Evolutionary conservation across 2,113 vertebrate species (phyloP).

Genomic region (Protobothrops flavoviridis): DNA sequence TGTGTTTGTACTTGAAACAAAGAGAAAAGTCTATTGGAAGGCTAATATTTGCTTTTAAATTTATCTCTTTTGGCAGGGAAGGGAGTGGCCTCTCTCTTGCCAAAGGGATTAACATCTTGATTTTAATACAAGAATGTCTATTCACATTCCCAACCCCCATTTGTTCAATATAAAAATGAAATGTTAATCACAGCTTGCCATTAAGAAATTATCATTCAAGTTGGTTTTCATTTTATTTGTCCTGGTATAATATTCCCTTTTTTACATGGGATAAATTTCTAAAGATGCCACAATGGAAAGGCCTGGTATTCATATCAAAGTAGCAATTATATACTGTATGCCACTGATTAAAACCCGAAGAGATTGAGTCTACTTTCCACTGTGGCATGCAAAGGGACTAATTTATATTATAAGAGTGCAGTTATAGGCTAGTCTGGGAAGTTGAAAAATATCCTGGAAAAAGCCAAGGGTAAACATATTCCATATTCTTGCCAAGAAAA

Average conservation of each 20-base stretch:
- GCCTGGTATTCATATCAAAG: neutral
- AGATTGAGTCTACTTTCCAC: neutral
- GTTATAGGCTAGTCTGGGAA: neutral
- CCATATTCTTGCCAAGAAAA: neutral
- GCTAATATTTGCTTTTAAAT: constrained; percentile 33
- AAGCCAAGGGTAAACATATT: neutral
- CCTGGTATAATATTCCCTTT: neutral
- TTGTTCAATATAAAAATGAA: constrained; percentile 12
- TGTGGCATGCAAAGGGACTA: neutral
- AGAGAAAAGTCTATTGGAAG: constrained; percentile 30
- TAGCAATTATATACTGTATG: neutral
- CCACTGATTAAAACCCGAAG: neutral
- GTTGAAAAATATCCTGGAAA: neutral
- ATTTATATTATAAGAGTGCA: neutral
- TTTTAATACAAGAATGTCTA: constrained; percentile 28
- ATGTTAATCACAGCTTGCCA: constrained; percentile 19
- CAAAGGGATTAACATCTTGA: constrained; percentile 26
- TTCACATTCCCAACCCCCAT: constrained; percentile 3
- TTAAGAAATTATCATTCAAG: neutral
- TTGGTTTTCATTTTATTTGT: constrained; percentile 1
- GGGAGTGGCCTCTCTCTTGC: neutral
- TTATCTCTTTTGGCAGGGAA: constrained; percentile 10
- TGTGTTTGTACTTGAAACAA: constrained; percentile 16
- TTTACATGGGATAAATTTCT: neutral
- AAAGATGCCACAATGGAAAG: neutral